These are phyloP conservation scores for Mohoua ochrocephala DNA, from an alignment of 2,113 vertebrate genomes.

Conservation along the genomic window DNA sequence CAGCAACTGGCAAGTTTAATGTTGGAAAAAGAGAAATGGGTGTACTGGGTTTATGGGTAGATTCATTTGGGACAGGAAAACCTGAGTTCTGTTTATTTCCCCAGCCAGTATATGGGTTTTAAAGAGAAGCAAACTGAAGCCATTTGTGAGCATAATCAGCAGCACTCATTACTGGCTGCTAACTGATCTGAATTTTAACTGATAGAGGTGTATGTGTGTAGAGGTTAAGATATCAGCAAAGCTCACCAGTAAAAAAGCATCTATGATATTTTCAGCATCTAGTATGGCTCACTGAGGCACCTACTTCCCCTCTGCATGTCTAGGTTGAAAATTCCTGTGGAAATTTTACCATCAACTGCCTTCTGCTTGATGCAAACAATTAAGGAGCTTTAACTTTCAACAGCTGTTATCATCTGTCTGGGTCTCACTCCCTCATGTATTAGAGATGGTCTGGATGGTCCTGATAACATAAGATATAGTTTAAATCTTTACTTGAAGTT, in stretches of 20 bases:
- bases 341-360: not conserved
- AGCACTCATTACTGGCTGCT: not conserved
- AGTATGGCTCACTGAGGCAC: not conserved
- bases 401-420: not conserved
- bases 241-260: not conserved
- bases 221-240: not conserved
- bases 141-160: not conserved
- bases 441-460: not conserved
- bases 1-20: not conserved
- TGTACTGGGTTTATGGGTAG: not conserved
- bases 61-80: not conserved
- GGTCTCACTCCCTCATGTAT: not conserved
- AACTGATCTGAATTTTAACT: not conserved
- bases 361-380: not conserved
- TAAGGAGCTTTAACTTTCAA: not conserved
- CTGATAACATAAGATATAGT: not conserved
- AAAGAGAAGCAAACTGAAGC: not conserved
- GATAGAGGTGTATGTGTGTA: not conserved
- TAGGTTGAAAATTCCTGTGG: not conserved
- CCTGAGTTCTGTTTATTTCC: not conserved
- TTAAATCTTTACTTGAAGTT: not conserved
- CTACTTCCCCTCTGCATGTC: not conserved
- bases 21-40: not conserved
- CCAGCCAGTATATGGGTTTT: not conserved
- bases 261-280: not conserved